Evolutionary conservation across 2,113 vertebrate species (phyloP).

Genomic region (Microcebus griseorufus): DNA sequence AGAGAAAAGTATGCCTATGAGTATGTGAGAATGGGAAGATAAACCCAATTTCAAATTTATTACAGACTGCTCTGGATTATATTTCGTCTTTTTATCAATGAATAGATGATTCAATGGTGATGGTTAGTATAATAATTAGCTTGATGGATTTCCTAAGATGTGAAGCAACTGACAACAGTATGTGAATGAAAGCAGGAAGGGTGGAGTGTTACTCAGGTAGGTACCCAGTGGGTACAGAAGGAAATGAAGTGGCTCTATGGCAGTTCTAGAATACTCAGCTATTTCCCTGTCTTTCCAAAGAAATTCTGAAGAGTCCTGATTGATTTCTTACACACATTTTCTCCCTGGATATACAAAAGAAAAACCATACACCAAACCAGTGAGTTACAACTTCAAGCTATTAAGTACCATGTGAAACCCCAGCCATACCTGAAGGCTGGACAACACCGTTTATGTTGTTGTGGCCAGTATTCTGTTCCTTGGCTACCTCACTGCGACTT

Average conservation of each 20-base stretch:
- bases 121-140: not conserved
- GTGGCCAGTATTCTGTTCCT: constrained; percentile 88
- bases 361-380: not conserved
- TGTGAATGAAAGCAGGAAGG: not conserved
- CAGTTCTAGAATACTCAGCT: not conserved
- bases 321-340: not conserved
- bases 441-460: constrained; percentile 90
- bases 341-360: not conserved
- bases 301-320: not conserved
- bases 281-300: not conserved
- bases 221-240: not conserved
- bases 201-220: not conserved
- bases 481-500: constrained; percentile 84
- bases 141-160: not conserved
- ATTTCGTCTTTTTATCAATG: not conserved
- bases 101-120: not conserved
- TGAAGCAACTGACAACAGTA: not conserved
- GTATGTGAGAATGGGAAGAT: not conserved
- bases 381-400: not conserved
- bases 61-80: not conserved
- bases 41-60: not conserved
- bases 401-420: not conserved
- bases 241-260: not conserved
- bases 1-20: not conserved
- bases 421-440: constrained; percentile 88